Percentiles rank a stretch among this genome's conserved stretches.
Conservation (phyloP, 1,140 invertebrate genomes). For the Battus philenor region DNA sequence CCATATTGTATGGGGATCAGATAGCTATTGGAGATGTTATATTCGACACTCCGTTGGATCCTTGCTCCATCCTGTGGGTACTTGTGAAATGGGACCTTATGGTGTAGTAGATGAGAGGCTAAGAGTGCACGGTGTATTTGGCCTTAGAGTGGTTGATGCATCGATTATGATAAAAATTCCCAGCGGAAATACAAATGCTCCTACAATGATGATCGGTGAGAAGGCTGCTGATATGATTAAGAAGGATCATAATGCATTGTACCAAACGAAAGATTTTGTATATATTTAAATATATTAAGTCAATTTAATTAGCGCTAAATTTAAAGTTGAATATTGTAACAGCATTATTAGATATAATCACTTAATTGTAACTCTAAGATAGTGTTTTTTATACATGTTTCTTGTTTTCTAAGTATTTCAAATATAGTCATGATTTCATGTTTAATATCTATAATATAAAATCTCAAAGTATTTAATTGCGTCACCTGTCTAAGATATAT, state of each 20-base stretch:
- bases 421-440: too few species aligned
- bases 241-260: slow-evolving; percentile 56
- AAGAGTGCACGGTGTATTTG: slow-evolving; percentile 79
- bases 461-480: too few species aligned
- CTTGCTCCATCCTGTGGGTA: slow-evolving; percentile 89
- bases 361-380: too few species aligned
- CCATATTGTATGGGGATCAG: slow-evolving; percentile 72
- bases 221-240: slow-evolving; percentile 78
- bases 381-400: too few species aligned
- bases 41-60: slow-evolving; percentile 82
- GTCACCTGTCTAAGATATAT: too few species aligned
- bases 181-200: slow-evolving; percentile 78
- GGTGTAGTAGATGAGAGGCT: slow-evolving; percentile 82
- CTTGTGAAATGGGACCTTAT: slow-evolving; percentile 87
- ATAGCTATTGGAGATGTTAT: slow-evolving; percentile 85
- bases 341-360: too few species aligned
- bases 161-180: slow-evolving; percentile 82
- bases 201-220: slow-evolving; percentile 79
- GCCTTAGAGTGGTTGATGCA: slow-evolving; percentile 84
- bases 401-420: too few species aligned
- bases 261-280: neutral
- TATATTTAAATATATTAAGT: too few species aligned
- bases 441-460: too few species aligned
- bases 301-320: too few species aligned
- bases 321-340: too few species aligned